Percentiles rank a stretch among this genome's conserved stretches.
phyloP scores from a whole-genome alignment of 2,888 invertebrate genomes.

The Tholera decimalis region DNA sequence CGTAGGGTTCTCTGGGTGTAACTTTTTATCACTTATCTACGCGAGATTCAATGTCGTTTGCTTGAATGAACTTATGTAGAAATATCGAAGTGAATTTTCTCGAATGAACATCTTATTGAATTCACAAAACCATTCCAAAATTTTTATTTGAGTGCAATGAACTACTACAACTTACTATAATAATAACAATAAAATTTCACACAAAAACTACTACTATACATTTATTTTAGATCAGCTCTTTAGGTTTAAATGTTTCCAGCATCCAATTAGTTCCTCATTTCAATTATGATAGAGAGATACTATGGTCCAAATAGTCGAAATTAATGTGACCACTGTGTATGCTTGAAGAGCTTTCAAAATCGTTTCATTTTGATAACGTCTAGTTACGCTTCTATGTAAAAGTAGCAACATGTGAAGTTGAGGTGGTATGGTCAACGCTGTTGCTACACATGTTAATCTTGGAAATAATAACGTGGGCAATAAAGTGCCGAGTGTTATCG shows the following conservation, averaged over 20 bases:
- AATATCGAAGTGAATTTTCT: neutral
- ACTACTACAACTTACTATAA: too few species aligned
- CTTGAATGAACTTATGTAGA: neutral
- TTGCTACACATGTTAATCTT: slow-evolving; percentile 70
- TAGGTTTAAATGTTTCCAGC: neutral
- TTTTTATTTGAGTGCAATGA: neutral
- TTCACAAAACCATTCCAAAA: neutral
- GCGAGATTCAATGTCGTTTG: neutral
- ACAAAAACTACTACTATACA: too few species aligned
- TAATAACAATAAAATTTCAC: too few species aligned
- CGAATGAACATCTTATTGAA: neutral
- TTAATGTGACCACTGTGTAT: slow-evolving; percentile 72
- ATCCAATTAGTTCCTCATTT: slow-evolving; percentile 23
- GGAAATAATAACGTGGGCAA: slow-evolving; percentile 75
- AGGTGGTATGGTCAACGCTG: slow-evolving; percentile 76
- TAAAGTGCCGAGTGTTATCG: slow-evolving; percentile 70
- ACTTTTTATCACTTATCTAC: neutral
- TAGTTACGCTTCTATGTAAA: slow-evolving; percentile 68
- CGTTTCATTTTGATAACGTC: slow-evolving; percentile 66
- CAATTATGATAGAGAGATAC: slow-evolving; percentile 62
- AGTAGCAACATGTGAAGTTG: slow-evolving; percentile 79
- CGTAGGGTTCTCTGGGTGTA: neutral
- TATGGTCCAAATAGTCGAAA: slow-evolving; percentile 75
- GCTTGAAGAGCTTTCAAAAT: slow-evolving; percentile 69
- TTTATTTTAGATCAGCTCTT: too few species aligned